These are phyloP conservation scores for Netelia melanura DNA, from an alignment of 2,888 invertebrate species.

Conservation along the genomic window DNA sequence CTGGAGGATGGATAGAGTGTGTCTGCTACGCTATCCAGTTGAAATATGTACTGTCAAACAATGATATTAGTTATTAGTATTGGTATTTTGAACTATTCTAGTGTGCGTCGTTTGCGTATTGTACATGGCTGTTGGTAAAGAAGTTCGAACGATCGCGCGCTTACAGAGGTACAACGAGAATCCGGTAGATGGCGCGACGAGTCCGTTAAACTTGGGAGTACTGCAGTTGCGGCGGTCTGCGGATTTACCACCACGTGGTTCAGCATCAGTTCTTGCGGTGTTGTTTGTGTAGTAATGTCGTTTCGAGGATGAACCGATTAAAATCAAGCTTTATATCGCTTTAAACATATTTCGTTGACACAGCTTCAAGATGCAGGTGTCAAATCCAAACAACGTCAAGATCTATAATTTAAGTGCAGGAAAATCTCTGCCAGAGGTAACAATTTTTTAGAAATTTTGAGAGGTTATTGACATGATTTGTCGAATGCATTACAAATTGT, in stretches of 20 bases:
- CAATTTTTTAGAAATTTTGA: conserved; percentile 13
- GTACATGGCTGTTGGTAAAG: conserved; percentile 19
- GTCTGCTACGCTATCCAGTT: conserved; percentile 19
- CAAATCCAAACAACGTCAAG: conserved; percentile 97
- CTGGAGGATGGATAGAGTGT: conserved; percentile 42
- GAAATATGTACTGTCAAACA: conserved; percentile 57
- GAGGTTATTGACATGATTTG: conserved; percentile 38
- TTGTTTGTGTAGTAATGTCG: conserved; percentile 19
- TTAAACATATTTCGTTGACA: conserved; percentile 13
- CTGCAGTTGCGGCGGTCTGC: not conserved
- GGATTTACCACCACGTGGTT: conserved; percentile 52
- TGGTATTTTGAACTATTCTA: conserved; percentile 5
- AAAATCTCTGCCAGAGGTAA: conserved; percentile 97
- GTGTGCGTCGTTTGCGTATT: not conserved
- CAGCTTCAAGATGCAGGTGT: conserved; percentile 91
- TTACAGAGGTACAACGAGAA: not conserved
- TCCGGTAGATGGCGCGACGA: not conserved
- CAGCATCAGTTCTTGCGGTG: conserved; percentile 31
- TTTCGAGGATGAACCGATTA: conserved; percentile 25
- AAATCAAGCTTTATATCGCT: not conserved
- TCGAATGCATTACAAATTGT: not conserved
- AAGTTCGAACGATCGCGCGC: not conserved
- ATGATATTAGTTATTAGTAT: conserved; percentile 34
- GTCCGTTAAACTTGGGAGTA: too few relatives aligned
- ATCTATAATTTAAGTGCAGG: conserved; percentile 99